phyloP scores from a whole-genome alignment of 2,888 invertebrate genomes.

The Archaeoteleia sp. region DNA sequence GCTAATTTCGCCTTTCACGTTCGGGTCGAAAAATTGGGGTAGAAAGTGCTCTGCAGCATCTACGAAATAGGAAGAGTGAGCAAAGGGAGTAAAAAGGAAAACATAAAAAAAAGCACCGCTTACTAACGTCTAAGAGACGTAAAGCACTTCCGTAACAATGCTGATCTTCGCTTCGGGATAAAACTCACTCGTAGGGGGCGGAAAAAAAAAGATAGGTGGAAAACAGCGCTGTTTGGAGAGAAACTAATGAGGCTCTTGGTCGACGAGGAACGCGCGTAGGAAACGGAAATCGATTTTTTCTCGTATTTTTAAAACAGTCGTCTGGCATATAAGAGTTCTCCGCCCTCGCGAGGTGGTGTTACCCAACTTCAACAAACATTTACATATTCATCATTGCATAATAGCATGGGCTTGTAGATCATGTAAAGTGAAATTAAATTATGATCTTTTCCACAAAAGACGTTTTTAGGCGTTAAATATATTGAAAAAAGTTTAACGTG shows the following conservation, averaged over 20 bases:
- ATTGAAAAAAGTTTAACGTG: no score
- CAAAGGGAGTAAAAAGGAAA: constrained; percentile 35
- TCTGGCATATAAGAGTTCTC: not conserved
- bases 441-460: no score
- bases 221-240: constrained; percentile 58
- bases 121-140: constrained; percentile 58
- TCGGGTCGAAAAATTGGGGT: constrained; percentile 47
- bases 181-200: constrained; percentile 59
- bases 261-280: constrained; percentile 38
- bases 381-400: constrained; percentile 2
- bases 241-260: constrained; percentile 65
- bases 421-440: no score
- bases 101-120: constrained; percentile 30
- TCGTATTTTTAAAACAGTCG: constrained; percentile 25
- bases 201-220: constrained; percentile 49
- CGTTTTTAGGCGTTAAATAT: no score
- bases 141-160: constrained; percentile 70
- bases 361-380: not conserved
- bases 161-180: constrained; percentile 67
- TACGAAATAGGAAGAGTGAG: constrained; percentile 36
- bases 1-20: constrained; percentile 43
- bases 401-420: no score
- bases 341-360: not conserved
- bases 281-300: constrained; percentile 60
- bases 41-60: constrained; percentile 53